A percentile compares a stretch with the other conserved stretches of the same genome.
Conservation (phyloP, 2,888 invertebrate genomes). For the Dorcus parallelipipedus region DNA sequence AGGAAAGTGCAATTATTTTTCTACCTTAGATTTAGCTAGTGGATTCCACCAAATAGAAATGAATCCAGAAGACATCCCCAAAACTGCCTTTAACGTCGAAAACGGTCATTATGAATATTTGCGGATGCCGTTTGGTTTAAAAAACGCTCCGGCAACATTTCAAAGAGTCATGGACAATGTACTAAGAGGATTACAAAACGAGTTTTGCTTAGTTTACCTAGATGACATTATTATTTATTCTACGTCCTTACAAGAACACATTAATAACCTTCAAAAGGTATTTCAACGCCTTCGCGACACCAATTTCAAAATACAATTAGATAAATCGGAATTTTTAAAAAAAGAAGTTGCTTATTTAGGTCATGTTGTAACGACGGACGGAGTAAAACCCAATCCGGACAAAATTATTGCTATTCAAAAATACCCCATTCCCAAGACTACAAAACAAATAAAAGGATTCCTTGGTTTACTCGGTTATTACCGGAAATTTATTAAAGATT, state of each 20-base stretch:
- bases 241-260: neutral
- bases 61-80: conserved; percentile 18
- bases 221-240: conserved; percentile 25
- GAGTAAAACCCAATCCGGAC: conserved; percentile 14
- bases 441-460: conserved; percentile 13
- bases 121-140: conserved; percentile 33
- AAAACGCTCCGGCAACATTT: conserved; percentile 30
- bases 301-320: neutral
- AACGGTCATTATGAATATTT: conserved; percentile 31
- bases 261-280: neutral
- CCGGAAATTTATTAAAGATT: conserved; percentile 13
- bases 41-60: conserved; percentile 28
- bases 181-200: conserved; percentile 5
- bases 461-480: conserved; percentile 11
- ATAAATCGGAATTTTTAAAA: neutral
- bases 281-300: conserved; percentile 3
- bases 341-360: conserved; percentile 13
- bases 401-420: conserved; percentile 10
- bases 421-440: conserved; percentile 12
- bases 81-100: conserved; percentile 34
- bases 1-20: conserved; percentile 24
- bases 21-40: conserved; percentile 22
- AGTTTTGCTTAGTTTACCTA: conserved; percentile 21
- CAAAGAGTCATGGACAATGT: conserved; percentile 29
- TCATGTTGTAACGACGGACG: conserved; percentile 12